Evolutionary conservation across 2,888 invertebrate species (phyloP).

Genomic region (Diadromus collaris): DNA sequence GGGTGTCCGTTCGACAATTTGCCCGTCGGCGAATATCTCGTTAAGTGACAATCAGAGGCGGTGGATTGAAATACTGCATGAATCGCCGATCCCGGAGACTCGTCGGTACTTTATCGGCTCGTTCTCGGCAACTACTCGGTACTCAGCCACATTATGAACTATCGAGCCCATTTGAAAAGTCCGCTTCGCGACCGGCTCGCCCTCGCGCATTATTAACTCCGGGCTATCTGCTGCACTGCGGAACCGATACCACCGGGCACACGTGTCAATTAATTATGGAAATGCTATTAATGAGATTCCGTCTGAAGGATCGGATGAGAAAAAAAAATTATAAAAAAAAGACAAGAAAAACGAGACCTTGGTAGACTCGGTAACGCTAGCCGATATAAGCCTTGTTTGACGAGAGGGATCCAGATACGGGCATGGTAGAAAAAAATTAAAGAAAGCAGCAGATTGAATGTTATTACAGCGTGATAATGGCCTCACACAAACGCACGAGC

Average conservation of each 20-base stretch:
- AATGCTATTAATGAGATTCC: slow-evolving; percentile 56
- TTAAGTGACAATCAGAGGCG: slow-evolving; percentile 78
- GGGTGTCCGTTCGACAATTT: slow-evolving; percentile 69
- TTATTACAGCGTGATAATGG: slow-evolving; percentile 63
- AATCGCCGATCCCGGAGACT: slow-evolving; percentile 62
- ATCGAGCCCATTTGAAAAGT: slow-evolving; percentile 30
- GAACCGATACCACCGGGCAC: slow-evolving; percentile 8
- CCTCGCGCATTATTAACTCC: slow-evolving; percentile 38
- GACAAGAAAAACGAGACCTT: not conserved
- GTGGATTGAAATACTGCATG: slow-evolving; percentile 73
- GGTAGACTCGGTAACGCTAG: slow-evolving; percentile 14
- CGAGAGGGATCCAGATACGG: slow-evolving; percentile 63
- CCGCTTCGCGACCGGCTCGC: not conserved
- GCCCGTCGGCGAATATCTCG: slow-evolving; percentile 76
- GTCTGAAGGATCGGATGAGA: not conserved
- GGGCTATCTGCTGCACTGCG: not conserved
- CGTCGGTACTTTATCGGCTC: slow-evolving; percentile 38
- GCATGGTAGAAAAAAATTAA: slow-evolving; percentile 34
- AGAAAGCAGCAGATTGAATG: slow-evolving; percentile 69
- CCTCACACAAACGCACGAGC: slow-evolving; percentile 26
- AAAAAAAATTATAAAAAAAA: not conserved
- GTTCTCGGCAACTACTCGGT: slow-evolving; percentile 13
- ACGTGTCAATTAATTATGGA: slow-evolving; percentile 52
- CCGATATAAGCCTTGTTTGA: slow-evolving; percentile 64
- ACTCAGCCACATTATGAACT: slow-evolving; percentile 13